Evolutionary conservation across 2,797 vertebrate genomes (phyloP).

Genomic region (Synanceia verrucosa): DNA sequence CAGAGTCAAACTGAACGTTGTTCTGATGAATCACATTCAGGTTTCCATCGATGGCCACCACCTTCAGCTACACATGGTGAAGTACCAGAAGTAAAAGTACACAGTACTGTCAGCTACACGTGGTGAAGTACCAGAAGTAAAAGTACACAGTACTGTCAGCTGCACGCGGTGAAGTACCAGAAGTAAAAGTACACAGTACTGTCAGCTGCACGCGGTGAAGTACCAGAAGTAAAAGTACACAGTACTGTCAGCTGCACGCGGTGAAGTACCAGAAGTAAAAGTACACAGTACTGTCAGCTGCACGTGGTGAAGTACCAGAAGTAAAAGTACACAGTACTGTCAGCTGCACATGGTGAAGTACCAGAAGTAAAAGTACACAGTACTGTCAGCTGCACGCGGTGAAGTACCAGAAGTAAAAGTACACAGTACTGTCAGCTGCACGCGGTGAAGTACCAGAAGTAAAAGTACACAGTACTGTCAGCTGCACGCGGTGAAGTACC

Average conservation of each 20-base stretch:
- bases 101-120: neutral
- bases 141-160: neutral
- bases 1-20: conserved; percentile 90
- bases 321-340: neutral
- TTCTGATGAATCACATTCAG: conserved; percentile 87
- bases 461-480: conserved; percentile 67
- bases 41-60: conserved; percentile 84
- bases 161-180: neutral
- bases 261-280: too few species aligned
- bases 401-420: neutral
- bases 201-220: neutral
- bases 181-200: neutral
- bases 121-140: neutral
- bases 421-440: neutral
- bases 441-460: neutral
- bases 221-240: too few species aligned
- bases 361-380: neutral
- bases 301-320: rapidly evolving
- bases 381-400: neutral
- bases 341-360: neutral
- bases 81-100: neutral
- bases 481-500: conserved; percentile 44
- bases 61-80: conserved; percentile 84
- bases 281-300: too few species aligned
- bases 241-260: neutral